Percentiles rank a stretch among this genome's conserved stretches.
phyloP scores from a whole-genome alignment of 1,140 invertebrate genomes.

The Hyposmocoma kahamanoa region DNA sequence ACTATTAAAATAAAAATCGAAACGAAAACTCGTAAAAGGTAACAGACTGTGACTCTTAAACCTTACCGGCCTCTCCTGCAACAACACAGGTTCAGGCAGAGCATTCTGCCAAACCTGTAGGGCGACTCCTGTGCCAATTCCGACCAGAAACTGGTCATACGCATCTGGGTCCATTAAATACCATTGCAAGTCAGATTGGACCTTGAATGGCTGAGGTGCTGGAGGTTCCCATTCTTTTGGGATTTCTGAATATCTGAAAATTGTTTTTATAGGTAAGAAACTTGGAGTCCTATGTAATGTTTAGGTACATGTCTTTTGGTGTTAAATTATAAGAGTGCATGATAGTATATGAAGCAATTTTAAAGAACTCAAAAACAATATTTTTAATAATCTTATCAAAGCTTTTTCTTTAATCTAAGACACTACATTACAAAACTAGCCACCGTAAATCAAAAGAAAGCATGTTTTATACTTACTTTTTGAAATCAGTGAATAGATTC shows the following conservation, averaged over 20 bases:
- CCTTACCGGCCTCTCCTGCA: slow-evolving; percentile 89
- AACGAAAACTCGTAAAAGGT: slow-evolving; percentile 1
- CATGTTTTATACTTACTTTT: slow-evolving; percentile 79
- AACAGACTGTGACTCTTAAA: no score
- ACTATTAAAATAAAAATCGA: neutral
- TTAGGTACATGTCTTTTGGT: no score
- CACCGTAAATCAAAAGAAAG: no score
- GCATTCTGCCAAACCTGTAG: slow-evolving; percentile 94
- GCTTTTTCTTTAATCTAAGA: no score
- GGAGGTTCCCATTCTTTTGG: slow-evolving; percentile 95
- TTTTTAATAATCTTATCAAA: no score
- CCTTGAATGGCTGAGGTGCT: slow-evolving; percentile 88
- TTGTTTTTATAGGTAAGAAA: neutral
- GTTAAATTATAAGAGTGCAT: no score
- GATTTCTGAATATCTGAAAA: slow-evolving; percentile 88
- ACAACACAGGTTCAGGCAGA: slow-evolving; percentile 86
- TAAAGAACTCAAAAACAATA: no score
- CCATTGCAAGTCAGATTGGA: slow-evolving; percentile 91
- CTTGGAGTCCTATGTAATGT: no score
- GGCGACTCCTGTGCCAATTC: slow-evolving; percentile 85
- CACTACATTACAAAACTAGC: no score
- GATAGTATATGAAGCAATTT: no score
- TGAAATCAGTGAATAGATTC: slow-evolving; percentile 97
- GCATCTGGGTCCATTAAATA: slow-evolving; percentile 95
- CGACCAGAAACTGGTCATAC: slow-evolving; percentile 95